phyloP scores from a whole-genome alignment of 53 echinoderm and acorn worm species.

The Paracentrotus lividus region DNA sequence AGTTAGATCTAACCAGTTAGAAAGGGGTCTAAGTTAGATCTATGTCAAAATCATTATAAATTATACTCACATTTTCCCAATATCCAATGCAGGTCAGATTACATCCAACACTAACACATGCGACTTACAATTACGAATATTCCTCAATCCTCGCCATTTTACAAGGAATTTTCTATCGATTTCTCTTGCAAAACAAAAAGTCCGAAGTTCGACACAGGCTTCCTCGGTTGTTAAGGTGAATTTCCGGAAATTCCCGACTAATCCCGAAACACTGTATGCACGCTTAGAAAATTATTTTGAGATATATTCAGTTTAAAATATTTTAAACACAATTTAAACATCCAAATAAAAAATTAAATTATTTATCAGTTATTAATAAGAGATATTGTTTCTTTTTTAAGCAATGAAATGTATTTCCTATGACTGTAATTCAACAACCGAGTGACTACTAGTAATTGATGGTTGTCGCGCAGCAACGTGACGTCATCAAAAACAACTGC shows the following conservation, averaged over 20 bases:
- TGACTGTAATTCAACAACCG: not conserved
- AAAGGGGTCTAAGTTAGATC: not conserved
- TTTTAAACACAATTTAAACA: not conserved
- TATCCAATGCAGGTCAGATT: not conserved
- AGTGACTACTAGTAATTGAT: not conserved
- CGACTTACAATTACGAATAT: not conserved
- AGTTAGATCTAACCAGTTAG: not conserved
- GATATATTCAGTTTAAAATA: not conserved
- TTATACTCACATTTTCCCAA: slow-evolving; percentile 15
- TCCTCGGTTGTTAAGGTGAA: slow-evolving; percentile 83
- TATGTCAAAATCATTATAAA: not conserved
- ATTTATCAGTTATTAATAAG: not conserved
- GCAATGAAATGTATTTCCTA: not conserved
- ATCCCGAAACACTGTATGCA: not conserved
- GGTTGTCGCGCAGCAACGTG: slow-evolving; percentile 81
- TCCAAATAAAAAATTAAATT: not conserved
- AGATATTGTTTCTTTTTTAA: not conserved
- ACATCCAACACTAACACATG: not conserved
- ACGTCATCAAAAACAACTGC: slow-evolving; percentile 81
- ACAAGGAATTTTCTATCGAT: slow-evolving; percentile 6
- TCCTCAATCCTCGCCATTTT: not conserved
- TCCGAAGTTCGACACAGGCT: slow-evolving; percentile 29
- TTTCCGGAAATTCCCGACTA: slow-evolving; percentile 76
- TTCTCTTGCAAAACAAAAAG: slow-evolving; percentile 4
- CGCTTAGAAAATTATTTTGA: not conserved